Conservation (phyloP, 2,113 vertebrate species). For the Puntigrus tetrazona region DNA sequence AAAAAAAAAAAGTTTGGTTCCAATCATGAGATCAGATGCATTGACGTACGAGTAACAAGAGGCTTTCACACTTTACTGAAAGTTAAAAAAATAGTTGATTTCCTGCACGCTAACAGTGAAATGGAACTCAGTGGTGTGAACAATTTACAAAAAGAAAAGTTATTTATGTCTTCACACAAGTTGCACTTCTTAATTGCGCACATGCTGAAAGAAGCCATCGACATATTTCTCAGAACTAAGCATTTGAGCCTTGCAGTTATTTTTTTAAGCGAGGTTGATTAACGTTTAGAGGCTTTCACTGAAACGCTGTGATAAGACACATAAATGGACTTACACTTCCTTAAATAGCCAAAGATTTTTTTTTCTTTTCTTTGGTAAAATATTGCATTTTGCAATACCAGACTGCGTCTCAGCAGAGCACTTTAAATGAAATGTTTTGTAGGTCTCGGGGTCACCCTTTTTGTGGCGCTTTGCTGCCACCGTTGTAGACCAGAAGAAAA, state of each 20-base stretch:
- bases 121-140: constrained; percentile 6
- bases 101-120: neutral
- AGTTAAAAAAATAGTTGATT: neutral
- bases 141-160: neutral
- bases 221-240: no score
- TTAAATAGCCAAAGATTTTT: neutral
- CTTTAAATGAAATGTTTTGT: neutral
- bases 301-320: neutral
- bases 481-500: neutral
- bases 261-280: neutral
- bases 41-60: neutral
- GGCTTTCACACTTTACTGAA: neutral
- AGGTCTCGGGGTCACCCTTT: neutral
- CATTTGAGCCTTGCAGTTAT: neutral
- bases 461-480: neutral
- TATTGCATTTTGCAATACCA: neutral
- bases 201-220: neutral
- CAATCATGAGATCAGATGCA: neutral
- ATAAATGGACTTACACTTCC: neutral
- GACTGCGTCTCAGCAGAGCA: neutral
- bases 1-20: neutral
- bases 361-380: neutral
- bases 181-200: neutral
- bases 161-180: neutral
- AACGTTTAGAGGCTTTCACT: neutral